Base-by-base conservation (phyloP, 2,888 invertebrate species). In the Cheilosia grossa region DNA sequence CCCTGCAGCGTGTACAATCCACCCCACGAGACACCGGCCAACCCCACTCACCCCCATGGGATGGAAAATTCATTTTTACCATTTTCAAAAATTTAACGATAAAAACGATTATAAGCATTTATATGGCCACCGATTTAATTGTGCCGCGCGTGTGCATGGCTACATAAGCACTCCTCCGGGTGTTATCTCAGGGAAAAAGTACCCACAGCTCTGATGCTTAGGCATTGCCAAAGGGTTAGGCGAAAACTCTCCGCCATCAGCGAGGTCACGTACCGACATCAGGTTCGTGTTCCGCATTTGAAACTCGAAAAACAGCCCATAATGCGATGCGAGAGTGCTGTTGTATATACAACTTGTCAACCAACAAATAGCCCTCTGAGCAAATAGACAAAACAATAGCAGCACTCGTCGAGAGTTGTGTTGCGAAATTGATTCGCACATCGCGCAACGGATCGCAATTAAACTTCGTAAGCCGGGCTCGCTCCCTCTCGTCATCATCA, bases 51-150 rank as follows among this genome's bases (percentile, higher is more conserved):
- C 9, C 47, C 13, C 69, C 15, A 27, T 44, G 30, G 49, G 72
- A 42, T 77, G 33, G 67, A 67, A 79, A 83, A 79, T 69, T 47
- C 64, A 53, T 69, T 74, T 75, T 56, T 37, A 30, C 2, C 44
- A 17, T 63, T 66, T 61, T 47, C 47, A 51, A 67, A 67, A 75
- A 56, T 37, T 27, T 42, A 40, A 75, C 67, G 81, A 81, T 81
- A 85, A 80, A 80, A 85, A 67, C 72, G 70, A 85, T 85, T 85
- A 75, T 80, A 72, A 81, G 54, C 85, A 85, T 85, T 80, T 81
- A 85, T 81, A 85, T 85, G 81, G 54, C 33, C 56, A 40, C 72
- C 61, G 75, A 77, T 85, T 81, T 85, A 85, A 85, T 85, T 80
- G 80, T 63, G 27, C 30, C 27, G 72, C 54, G 42, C 85, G 85